Evolutionary conservation across 2,888 invertebrate species (phyloP).

Genomic region (Drosophila prolongata): DNA sequence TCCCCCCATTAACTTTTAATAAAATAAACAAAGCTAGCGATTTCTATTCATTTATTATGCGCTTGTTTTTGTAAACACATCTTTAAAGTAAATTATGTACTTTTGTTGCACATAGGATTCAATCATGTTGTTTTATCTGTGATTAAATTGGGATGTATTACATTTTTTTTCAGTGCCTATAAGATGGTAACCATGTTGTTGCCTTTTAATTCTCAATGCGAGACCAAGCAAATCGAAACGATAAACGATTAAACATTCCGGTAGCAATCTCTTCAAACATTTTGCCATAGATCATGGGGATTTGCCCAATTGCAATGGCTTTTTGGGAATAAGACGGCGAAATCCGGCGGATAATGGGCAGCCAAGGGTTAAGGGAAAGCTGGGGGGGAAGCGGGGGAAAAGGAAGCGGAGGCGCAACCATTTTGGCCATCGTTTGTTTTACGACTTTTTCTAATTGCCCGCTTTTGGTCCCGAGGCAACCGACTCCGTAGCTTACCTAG

Average conservation of each 20-base stretch:
- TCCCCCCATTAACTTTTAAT: not conserved
- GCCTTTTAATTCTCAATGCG: not conserved
- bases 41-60: too few relatives aligned
- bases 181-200: too few relatives aligned
- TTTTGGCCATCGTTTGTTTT: slow-evolving; percentile 57
- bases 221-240: not conserved
- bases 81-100: too few relatives aligned
- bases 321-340: not conserved
- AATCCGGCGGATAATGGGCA: not conserved
- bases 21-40: too few relatives aligned
- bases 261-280: slow-evolving; percentile 16
- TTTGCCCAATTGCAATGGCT: slow-evolving; percentile 24
- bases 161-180: not conserved
- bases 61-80: too few relatives aligned
- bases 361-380: not conserved
- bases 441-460: slow-evolving; percentile 71
- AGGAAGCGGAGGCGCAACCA: slow-evolving; percentile 10
- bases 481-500: slow-evolving; percentile 20
- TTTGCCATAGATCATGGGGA: slow-evolving; percentile 39
- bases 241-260: slow-evolving; percentile 35
- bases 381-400: not conserved
- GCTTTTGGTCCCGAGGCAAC: slow-evolving; percentile 24
- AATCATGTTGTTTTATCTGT: too few relatives aligned
- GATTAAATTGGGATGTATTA: too few relatives aligned
- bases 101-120: too few relatives aligned